Percentiles rank a stretch among this genome's conserved stretches.
Evolutionary conservation across 2,797 vertebrate species (phyloP).

Genomic region (Poliocrania exsul): DNA sequence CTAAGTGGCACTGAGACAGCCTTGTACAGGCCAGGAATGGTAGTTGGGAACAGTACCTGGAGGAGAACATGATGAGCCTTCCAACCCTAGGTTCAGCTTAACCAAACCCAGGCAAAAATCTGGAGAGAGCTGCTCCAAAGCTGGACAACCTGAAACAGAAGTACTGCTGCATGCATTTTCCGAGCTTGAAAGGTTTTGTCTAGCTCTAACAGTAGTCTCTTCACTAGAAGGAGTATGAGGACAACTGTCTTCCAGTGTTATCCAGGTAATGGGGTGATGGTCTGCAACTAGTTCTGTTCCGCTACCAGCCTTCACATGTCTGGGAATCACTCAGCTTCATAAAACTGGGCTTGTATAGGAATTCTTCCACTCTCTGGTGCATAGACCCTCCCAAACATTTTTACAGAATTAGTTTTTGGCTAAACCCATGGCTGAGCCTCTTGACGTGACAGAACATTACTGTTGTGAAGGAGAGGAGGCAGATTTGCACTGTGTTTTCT

Average conservation of each 20-base stretch:
- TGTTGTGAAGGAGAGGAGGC: background rate
- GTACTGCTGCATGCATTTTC: background rate
- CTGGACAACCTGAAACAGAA: background rate
- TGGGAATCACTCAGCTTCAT: background rate
- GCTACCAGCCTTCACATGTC: background rate
- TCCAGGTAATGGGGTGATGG: background rate
- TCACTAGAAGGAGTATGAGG: background rate
- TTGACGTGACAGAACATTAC: background rate
- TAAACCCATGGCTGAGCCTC: background rate
- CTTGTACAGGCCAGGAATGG: fast-evolving
- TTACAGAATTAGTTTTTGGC: background rate
- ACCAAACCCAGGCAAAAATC: background rate
- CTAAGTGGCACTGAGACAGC: background rate
- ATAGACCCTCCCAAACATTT: background rate
- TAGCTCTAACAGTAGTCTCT: background rate
- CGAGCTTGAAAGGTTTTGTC: background rate
- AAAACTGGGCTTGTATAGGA: background rate
- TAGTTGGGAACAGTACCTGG: background rate
- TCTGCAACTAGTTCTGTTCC: background rate
- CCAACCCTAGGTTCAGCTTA: background rate
- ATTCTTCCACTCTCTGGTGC: background rate
- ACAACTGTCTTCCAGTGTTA: background rate
- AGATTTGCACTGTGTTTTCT: background rate
- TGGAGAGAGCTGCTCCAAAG: background rate
- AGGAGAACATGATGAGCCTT: background rate